Base-by-base conservation (phyloP, 2,797 vertebrate species). In the Eulemur rubriventer region DNA sequence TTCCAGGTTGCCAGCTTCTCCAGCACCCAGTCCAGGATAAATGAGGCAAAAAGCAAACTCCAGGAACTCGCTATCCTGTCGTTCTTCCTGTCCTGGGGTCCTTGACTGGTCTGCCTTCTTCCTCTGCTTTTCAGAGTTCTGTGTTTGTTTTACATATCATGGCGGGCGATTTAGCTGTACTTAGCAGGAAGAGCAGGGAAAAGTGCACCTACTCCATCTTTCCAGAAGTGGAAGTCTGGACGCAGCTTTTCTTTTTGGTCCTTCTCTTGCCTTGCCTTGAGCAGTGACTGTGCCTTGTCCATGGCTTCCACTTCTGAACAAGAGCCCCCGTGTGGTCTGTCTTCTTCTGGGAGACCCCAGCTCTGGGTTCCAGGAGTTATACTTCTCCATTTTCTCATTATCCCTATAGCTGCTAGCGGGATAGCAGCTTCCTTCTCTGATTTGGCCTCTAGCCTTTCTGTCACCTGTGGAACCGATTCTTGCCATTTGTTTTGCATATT, bases 51-150 rank as follows among this genome's bases (percentile, higher is more conserved):
- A 59, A 38, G 17, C 5, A 48, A 57, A 20, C 4, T 10, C 22
- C 20, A 50, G 30, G 41, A 33, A 8, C 5, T 18, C 33, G 6
- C 73, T 5, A 1, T 14, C 30, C 8, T 14, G 20, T 4, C 14
- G 0, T 11, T 9, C 13, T 28, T 72, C 43, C 52, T n/a, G 1
- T 9, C 18, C 9, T 0, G 3, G 41, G 28, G 26, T 14, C 65
- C 52, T 26, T 33, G 30, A 18, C 46, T 16, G 22, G 9, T 2
- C 9, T 33, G 41, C 26, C 16, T 13, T 30, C 57, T 48, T 75
- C 35, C 38, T 1, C 65, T 17, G 14, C n/a, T 12, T 17, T 14
- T 81, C 65, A 11, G 28, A 76, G 70, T 35, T 52, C 22, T 70
- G 4, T 2, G 7, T 46, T 17, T 9, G 17, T 35, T 33, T 61